Evolutionary conservation across 2,888 invertebrate genomes (phyloP), one percentile per base, ranked within the genome.

Genomic region (Caenorhabditis doughertyi): DNA sequence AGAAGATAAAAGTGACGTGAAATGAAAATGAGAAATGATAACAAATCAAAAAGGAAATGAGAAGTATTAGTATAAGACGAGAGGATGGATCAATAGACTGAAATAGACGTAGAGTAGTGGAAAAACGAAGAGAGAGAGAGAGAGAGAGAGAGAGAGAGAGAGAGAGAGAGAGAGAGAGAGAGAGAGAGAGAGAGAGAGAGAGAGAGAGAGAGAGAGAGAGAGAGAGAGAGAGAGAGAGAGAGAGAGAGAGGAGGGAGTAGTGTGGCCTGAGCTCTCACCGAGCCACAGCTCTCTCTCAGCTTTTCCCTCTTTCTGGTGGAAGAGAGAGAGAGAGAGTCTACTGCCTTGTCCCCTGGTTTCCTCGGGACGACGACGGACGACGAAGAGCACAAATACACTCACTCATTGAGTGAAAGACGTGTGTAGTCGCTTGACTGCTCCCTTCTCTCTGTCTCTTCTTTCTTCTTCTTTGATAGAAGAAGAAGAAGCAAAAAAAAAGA

Each of bases 351-450:
- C 49, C 39, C 23, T 58, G n/a, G n/a, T 27, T 58, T 27, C 42
- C 60, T 60, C 51, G 65, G 67, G 68, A 53, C 65, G n/a, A n/a
- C n/a, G n/a, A n/a, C n/a, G n/a, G n/a, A n/a, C n/a, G n/a, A n/a
- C n/a, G 65, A 64, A 76, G 58, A 68, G 53, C 39, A 39, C 39
- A 77, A 55, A 71, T 55, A 79, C 70, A 79, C 71, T 64, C 79
- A 71, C 79, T 79, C 79, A 79, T 79, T 71, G 79, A 79, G 71
- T 79, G 79, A 79, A 71, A 79, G 79, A 70, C 70, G 70, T n/a
- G n/a, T n/a, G n/a, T 68, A 77, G 68, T 70, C 77, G 64, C 71
- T 70, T 68, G 67, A 68, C 60, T 62, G 60, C 77, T 77, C 77
- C 47, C 44, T 47, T 47, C 42, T 58, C 49, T 51, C 70, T 56